Conservation (phyloP, 2,113 vertebrate species). For the Vidua chalybeata region DNA sequence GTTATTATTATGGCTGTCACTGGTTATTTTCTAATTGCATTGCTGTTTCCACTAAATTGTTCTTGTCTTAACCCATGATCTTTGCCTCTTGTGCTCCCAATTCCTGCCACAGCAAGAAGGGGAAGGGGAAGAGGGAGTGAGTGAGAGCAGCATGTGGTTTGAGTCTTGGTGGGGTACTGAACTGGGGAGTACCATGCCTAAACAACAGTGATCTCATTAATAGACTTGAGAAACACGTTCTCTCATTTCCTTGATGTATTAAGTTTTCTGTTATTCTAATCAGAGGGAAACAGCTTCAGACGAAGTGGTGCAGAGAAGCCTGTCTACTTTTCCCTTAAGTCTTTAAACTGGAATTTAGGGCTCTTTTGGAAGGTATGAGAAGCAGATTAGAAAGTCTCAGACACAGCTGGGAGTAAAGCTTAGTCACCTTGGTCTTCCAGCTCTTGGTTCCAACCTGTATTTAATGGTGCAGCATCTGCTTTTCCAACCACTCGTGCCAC, state of each 20-base stretch:
- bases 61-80: not conserved
- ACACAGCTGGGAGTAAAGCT: not conserved
- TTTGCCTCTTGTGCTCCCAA: not conserved
- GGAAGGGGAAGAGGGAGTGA: not conserved
- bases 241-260: not conserved
- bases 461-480: not conserved
- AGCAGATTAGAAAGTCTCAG: not conserved
- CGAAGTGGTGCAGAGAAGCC: not conserved
- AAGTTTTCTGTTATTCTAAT: not conserved
- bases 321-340: not conserved
- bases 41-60: not conserved
- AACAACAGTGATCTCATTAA: not conserved
- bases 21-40: not conserved
- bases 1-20: not conserved
- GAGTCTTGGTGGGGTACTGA: not conserved
- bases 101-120: not conserved
- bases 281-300: not conserved
- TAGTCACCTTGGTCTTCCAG: not conserved
- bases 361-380: not conserved
- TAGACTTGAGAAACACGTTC: not conserved
- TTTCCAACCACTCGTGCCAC: not conserved
- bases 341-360: not conserved
- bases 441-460: not conserved
- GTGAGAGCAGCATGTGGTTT: not conserved
- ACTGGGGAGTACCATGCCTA: not conserved